Conservation (phyloP, 2,888 invertebrate genomes). For the Sisyra terminalis region DNA sequence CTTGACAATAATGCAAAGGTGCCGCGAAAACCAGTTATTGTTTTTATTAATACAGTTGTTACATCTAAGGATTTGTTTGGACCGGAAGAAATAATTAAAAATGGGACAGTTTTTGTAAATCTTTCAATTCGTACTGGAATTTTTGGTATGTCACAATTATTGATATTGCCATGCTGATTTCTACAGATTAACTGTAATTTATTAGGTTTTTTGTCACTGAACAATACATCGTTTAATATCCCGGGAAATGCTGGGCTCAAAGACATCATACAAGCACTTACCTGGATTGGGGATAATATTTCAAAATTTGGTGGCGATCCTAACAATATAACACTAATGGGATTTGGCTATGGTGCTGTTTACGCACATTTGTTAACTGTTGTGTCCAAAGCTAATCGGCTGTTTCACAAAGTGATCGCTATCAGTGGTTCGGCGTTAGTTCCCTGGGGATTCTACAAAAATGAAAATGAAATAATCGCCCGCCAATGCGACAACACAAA, state of each 20-base stretch:
- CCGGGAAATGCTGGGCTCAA: slow-evolving; percentile 4
- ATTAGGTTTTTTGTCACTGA: neutral
- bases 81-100: neutral
- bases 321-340: slow-evolving; percentile 1
- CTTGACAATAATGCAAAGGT: neutral
- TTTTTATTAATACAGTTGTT: neutral
- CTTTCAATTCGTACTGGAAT: neutral
- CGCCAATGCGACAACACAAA: neutral
- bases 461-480: neutral
- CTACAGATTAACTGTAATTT: neutral
- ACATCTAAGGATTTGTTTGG: neutral
- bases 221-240: neutral
- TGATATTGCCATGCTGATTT: neutral
- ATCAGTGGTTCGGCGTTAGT: slow-evolving; percentile 2
- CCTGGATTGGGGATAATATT: slow-evolving; percentile 1
- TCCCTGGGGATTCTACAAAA: slow-evolving; percentile 1
- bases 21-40: slow-evolving; percentile 2
- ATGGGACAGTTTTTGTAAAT: neutral
- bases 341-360: neutral
- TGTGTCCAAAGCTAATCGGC: neutral
- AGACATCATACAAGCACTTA: neutral
- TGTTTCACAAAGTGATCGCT: slow-evolving; percentile 1
- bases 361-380: slow-evolving; percentile 2
- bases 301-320: slow-evolving; percentile 2
- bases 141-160: neutral